Evolutionary conservation across 2,113 vertebrate genomes (phyloP).

Genomic region (Aegotheles bennettii): DNA sequence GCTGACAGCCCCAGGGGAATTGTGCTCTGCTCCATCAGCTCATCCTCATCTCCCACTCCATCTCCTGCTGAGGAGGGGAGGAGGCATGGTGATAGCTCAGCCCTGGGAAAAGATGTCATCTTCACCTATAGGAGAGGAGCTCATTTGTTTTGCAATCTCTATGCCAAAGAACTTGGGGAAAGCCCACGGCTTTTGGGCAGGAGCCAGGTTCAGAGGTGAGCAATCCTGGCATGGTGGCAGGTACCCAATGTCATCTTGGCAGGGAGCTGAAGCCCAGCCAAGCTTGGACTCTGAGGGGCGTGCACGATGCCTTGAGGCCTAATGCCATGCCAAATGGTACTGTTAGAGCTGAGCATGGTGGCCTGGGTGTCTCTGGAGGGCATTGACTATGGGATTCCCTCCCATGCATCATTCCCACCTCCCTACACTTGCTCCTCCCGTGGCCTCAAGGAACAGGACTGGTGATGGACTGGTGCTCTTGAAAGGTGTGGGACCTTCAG

Average conservation of each 20-base stretch:
- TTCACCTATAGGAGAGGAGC: neutral
- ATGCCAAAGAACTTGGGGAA: neutral
- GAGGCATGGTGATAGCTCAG: neutral
- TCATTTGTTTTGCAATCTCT: neutral
- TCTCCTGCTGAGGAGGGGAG: neutral
- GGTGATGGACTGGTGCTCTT: neutral
- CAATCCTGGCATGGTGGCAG: neutral
- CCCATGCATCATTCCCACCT: neutral
- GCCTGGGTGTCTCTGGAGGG: neutral
- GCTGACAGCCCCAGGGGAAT: neutral
- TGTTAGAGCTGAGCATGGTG: neutral
- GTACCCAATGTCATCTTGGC: neutral
- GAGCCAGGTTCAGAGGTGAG: neutral
- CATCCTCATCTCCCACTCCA: neutral
- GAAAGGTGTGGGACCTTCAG: neutral
- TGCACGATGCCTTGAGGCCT: neutral
- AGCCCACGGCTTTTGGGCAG: neutral
- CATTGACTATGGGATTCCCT: accelerated
- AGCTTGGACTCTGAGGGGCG: neutral
- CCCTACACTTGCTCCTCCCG: accelerated
- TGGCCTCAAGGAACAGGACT: neutral
- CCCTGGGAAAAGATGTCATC: neutral
- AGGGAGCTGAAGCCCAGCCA: neutral
- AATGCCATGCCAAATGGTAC: neutral
- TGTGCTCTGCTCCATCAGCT: neutral